Conservation (phyloP, 2,888 invertebrate genomes). For the Drosophila barbarae region DNA sequence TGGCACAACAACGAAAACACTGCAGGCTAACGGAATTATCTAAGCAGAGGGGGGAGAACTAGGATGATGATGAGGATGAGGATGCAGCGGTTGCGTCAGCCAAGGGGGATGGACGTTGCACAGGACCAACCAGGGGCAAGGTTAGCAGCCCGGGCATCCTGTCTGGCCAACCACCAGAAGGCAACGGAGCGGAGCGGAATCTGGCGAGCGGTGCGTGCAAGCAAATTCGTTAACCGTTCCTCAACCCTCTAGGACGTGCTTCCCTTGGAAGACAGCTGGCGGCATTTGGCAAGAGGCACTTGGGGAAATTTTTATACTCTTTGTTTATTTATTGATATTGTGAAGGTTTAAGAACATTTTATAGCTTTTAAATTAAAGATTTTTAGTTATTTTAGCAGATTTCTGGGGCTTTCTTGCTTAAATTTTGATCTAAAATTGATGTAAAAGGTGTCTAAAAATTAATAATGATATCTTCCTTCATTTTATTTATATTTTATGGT, state of each 20-base stretch:
- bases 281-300: constrained; percentile 12
- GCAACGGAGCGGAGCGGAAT: constrained; percentile 19
- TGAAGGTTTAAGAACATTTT: background rate
- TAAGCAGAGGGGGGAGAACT: constrained; percentile 46
- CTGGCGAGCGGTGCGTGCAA: constrained; percentile 55
- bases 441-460: too few relatives aligned
- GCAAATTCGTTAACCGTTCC: constrained; percentile 49
- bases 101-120: constrained; percentile 19
- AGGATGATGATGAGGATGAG: constrained; percentile 12
- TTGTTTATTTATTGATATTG: background rate
- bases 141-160: constrained; percentile 50
- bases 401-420: background rate
- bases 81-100: constrained; percentile 3
- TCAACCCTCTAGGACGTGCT: constrained; percentile 15
- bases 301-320: background rate
- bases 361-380: background rate
- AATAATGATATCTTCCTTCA: too few relatives aligned
- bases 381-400: background rate
- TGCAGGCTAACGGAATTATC: constrained; percentile 64
- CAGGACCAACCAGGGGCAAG: constrained; percentile 48
- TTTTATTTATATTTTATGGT: too few relatives aligned
- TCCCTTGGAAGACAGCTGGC: constrained; percentile 11
- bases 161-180: constrained; percentile 70
- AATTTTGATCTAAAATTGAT: too few relatives aligned
- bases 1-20: constrained; percentile 45